Percentiles rank a stretch among this genome's conserved stretches.
phyloP scores from a whole-genome alignment of 1,140 invertebrate genomes.

The Ptiloglossa arizonensis region DNA sequence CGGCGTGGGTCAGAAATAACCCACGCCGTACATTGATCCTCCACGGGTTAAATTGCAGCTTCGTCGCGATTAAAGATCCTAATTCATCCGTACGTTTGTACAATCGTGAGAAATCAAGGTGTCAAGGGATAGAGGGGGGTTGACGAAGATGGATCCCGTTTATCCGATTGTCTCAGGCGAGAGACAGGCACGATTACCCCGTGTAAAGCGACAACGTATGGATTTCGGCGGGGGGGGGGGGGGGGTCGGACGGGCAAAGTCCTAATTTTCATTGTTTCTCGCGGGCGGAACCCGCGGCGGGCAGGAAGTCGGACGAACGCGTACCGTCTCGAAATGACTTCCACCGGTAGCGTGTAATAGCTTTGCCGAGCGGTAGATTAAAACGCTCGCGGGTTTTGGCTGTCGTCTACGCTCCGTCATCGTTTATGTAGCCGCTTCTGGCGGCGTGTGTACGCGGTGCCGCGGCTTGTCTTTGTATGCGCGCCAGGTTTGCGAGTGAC shows the following conservation, averaged over 20 bases:
- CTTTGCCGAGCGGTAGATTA: constrained; percentile 60
- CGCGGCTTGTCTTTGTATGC: constrained; percentile 1
- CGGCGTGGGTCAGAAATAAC: no score
- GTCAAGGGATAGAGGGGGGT: no score
- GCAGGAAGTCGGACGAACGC: constrained; percentile 47
- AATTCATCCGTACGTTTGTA: no score
- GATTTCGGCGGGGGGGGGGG: constrained; percentile 17
- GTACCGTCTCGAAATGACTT: constrained; percentile 58
- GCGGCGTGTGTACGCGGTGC: not conserved
- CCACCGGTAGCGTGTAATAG: constrained; percentile 58
- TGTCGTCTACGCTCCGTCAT: constrained; percentile 52
- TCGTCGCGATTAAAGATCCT: no score
- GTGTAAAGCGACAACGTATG: constrained; percentile 23
- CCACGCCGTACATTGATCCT: no score
- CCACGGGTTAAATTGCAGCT: no score
- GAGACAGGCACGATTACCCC: not conserved
- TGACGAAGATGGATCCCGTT: constrained; percentile 31
- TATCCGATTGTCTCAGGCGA: not conserved
- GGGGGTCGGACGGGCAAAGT: constrained; percentile 30
- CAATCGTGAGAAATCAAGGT: no score
- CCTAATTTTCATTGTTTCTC: constrained; percentile 65
- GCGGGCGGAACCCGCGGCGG: constrained; percentile 27
- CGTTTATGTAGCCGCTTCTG: constrained; percentile 52
- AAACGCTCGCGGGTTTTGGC: constrained; percentile 64
- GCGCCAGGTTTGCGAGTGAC: constrained; percentile 42